phyloP scores from a whole-genome alignment of 1,140 invertebrate genomes.

The Atta cephalotes region DNA sequence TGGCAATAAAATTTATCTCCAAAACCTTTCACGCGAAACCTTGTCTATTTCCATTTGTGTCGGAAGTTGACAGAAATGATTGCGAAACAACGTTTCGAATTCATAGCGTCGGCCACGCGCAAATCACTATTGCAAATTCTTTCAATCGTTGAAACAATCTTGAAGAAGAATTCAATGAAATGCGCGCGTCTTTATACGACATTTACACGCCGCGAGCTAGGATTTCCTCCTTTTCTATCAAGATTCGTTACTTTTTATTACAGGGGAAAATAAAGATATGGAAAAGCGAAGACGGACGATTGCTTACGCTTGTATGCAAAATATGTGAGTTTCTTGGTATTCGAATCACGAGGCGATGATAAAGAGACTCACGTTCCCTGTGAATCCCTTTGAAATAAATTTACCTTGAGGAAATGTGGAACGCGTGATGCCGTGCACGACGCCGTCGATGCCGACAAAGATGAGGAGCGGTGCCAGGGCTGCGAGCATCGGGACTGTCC shows the following conservation, averaged over 20 bases:
- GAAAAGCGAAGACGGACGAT: not conserved
- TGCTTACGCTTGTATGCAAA: not conserved
- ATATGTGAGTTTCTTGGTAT: not conserved
- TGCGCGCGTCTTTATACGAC: not conserved
- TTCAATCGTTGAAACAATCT: not conserved
- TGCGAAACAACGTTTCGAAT: constrained; percentile 44
- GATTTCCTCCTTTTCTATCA: not conserved
- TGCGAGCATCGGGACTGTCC: constrained; percentile 71
- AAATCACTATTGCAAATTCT: constrained; percentile 11
- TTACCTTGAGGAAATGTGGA: constrained; percentile 64
- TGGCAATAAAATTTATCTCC: constrained; percentile 49
- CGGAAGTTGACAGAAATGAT: constrained; percentile 23
- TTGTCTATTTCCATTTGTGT: constrained; percentile 40
- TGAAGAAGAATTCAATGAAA: constrained; percentile 1
- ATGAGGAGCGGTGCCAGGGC: constrained; percentile 68
- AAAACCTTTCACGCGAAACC: constrained; percentile 29
- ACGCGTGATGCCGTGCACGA: constrained; percentile 70
- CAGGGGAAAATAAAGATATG: not conserved
- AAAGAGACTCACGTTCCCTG: not conserved
- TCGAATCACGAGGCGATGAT: not conserved
- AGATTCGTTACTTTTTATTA: not conserved
- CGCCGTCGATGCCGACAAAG: constrained; percentile 74
- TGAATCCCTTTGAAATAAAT: constrained; percentile 27
- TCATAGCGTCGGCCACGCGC: not conserved
- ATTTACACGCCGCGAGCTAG: not conserved